phyloP scores from a whole-genome alignment of 2,797 vertebrate genomes.

The Sebastes goodei region DNA sequence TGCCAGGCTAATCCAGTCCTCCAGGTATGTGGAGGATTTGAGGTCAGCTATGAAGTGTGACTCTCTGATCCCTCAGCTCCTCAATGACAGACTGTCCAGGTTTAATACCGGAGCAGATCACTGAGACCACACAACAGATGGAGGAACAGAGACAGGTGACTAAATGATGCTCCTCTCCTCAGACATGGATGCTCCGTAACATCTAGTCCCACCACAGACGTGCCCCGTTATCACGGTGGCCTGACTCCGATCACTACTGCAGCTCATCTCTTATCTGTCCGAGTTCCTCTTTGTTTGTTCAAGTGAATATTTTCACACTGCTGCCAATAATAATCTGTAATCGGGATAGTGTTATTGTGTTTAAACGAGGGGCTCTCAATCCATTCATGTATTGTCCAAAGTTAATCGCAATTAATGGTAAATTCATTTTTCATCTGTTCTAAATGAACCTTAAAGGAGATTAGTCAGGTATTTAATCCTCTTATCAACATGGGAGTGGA shows the following conservation, averaged over 20 bases:
- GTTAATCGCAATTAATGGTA: no score
- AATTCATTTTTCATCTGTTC: no score
- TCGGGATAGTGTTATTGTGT: background rate
- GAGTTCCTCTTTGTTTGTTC: background rate
- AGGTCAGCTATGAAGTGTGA: conserved; percentile 23
- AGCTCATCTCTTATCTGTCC: background rate
- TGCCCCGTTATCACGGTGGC: background rate
- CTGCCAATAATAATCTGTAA: background rate
- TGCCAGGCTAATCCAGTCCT: no score
- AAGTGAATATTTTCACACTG: background rate
- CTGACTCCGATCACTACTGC: background rate
- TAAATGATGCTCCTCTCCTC: background rate
- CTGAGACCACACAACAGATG: background rate
- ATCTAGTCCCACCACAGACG: conserved; percentile 11
- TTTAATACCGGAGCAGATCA: background rate
- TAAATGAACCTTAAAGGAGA: no score
- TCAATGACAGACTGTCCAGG: conserved; percentile 2
- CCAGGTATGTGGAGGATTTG: conserved; percentile 10
- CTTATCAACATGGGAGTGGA: no score
- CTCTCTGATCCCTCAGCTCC: conserved; percentile 18
- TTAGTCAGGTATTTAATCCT: no score
- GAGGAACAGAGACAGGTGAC: no score
- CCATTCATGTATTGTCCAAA: no score
- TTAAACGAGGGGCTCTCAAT: no score
- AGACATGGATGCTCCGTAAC: background rate